phyloP scores from a whole-genome alignment of 2,113 vertebrate species.

The Callionymus lyra region DNA sequence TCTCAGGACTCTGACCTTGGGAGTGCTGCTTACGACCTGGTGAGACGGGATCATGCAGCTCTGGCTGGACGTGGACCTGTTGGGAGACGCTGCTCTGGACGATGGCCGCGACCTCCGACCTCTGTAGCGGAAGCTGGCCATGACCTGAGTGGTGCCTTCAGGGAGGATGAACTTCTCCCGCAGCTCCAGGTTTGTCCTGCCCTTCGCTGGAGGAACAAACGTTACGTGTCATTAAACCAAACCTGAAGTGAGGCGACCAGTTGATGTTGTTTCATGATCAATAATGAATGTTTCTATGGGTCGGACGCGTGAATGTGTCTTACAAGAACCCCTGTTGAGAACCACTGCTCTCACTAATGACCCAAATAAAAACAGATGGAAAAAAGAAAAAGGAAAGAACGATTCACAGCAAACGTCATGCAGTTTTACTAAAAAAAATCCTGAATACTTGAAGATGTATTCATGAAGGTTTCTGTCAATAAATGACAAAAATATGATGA shows the following conservation, averaged over 20 bases:
- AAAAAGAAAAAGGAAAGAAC: not conserved
- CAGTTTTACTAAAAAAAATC: too few species aligned
- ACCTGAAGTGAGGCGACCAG: too few species aligned
- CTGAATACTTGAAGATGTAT: too few species aligned
- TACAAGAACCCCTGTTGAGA: too few species aligned
- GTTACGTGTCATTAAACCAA: conserved; percentile 1
- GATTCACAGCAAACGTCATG: conserved; percentile 1
- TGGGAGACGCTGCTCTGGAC: conserved; percentile 86
- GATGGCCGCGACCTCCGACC: conserved; percentile 89
- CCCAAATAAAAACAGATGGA: too few species aligned
- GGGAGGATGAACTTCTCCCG: conserved; percentile 96
- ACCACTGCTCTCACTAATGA: too few species aligned
- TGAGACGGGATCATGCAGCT: conserved; percentile 67
- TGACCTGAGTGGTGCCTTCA: conserved; percentile 86
- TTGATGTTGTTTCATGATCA: too few species aligned
- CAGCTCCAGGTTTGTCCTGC: conserved; percentile 92
- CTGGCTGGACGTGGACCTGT: conserved; percentile 87
- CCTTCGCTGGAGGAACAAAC: conserved; percentile 75
- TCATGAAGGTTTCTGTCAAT: too few species aligned
- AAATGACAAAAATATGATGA: too few species aligned
- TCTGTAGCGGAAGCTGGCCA: conserved; percentile 89
- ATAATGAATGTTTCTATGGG: not conserved
- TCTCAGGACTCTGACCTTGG: conserved; percentile 71
- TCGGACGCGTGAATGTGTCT: not conserved
- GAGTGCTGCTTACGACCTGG: conserved; percentile 62